phyloP scores from a whole-genome alignment of 2,888 invertebrate genomes.

The Sicus ferrugineus region DNA sequence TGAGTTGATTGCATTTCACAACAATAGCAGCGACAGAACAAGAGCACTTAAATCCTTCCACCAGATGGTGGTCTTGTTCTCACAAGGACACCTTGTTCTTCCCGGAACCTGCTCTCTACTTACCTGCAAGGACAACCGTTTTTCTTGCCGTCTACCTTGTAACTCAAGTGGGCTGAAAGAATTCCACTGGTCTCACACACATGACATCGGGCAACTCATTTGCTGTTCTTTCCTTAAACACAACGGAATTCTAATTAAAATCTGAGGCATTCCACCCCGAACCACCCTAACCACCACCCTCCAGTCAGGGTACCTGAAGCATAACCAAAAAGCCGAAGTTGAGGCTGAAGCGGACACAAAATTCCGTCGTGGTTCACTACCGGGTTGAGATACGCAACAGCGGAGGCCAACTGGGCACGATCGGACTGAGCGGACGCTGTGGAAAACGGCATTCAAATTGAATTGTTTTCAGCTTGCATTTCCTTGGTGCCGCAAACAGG shows the following conservation, averaged over 20 bases:
- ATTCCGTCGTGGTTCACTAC: constrained; percentile 8
- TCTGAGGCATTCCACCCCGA: background rate
- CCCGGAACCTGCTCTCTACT: background rate
- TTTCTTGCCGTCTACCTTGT: too few species aligned
- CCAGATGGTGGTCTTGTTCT: background rate
- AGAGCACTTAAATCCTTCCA: background rate
- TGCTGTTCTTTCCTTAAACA: background rate
- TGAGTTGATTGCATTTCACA: background rate
- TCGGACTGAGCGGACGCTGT: constrained; percentile 37
- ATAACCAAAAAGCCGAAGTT: constrained; percentile 3
- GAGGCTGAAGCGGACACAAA: constrained; percentile 3
- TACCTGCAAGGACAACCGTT: too few species aligned
- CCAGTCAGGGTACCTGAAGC: constrained; percentile 1
- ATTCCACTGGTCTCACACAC: background rate
- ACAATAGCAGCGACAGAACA: background rate
- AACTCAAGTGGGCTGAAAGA: too few species aligned
- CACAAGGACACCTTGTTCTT: background rate
- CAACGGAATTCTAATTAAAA: constrained; percentile 11
- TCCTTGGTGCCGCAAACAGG: constrained; percentile 16
- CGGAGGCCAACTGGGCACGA: constrained; percentile 32
- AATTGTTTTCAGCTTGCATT: background rate
- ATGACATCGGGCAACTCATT: background rate
- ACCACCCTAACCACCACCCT: constrained; percentile 8
- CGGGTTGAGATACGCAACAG: constrained; percentile 23
- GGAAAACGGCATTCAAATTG: background rate